Percentiles rank a stretch among this genome's conserved stretches.
These are phyloP conservation scores for Polyommatus icarus DNA, from an alignment of 2,888 invertebrate species.

Conservation along the genomic window DNA sequence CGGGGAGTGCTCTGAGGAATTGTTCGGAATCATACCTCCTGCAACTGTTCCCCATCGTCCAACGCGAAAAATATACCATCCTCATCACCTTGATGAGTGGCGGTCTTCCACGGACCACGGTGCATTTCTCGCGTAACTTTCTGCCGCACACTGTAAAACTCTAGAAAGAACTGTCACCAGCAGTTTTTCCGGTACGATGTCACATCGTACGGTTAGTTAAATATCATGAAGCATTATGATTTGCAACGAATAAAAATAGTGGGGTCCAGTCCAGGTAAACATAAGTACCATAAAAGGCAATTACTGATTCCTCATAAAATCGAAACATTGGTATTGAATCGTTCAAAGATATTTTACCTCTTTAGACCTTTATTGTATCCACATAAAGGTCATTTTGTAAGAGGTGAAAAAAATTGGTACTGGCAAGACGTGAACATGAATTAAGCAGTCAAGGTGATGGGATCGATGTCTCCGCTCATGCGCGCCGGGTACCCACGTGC, in stretches of 20 bases:
- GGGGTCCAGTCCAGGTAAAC: neutral
- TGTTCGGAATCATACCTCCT: too few species aligned
- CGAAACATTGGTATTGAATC: neutral
- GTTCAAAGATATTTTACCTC: neutral
- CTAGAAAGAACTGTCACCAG: too few species aligned
- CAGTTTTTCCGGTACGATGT: too few species aligned
- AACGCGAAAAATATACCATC: too few species aligned
- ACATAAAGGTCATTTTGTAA: neutral
- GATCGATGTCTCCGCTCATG: conserved; percentile 70
- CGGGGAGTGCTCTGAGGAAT: too few species aligned
- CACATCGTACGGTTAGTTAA: too few species aligned
- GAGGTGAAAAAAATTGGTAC: conserved; percentile 43
- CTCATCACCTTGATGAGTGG: too few species aligned
- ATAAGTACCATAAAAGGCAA: neutral
- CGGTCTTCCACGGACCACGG: too few species aligned
- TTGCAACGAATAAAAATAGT: neutral
- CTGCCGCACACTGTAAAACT: too few species aligned
- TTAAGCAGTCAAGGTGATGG: conserved; percentile 71
- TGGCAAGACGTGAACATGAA: conserved; percentile 62
- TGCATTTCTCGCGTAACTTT: too few species aligned
- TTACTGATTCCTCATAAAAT: neutral
- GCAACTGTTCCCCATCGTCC: too few species aligned
- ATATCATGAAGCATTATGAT: too few species aligned
- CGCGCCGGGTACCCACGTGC: conserved; percentile 63
- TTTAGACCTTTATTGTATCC: neutral